These are phyloP conservation scores for Telenomus remus DNA, from an alignment of 1,140 invertebrate species.

Conservation along the genomic window DNA sequence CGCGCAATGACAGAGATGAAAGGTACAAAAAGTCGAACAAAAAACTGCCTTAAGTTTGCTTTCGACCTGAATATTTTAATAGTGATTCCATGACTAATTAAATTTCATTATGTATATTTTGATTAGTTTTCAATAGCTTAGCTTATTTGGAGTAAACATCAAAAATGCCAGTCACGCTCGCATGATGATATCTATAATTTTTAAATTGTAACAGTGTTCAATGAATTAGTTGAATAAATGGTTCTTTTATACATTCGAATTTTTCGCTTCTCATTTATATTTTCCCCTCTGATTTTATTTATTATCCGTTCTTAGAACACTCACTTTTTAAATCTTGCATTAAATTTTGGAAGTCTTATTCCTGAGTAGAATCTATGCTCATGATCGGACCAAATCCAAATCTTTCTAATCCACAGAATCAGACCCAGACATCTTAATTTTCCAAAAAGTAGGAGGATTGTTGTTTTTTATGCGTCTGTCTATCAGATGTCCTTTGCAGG, in stretches of 20 bases:
- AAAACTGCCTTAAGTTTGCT: conserved; percentile 29
- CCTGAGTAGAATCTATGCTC: neutral
- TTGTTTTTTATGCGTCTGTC: conserved; percentile 38
- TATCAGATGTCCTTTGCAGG: conserved; percentile 41
- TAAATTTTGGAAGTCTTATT: neutral
- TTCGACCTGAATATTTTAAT: conserved; percentile 34
- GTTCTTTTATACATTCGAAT: no score
- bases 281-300: no score
- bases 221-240: no score
- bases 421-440: conserved; percentile 46
- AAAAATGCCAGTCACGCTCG: no score
- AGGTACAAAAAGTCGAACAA: conserved; percentile 25
- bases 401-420: conserved; percentile 14
- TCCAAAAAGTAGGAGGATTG: conserved; percentile 27
- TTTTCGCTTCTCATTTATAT: no score
- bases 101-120: conserved; percentile 11
- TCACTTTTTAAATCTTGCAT: neutral
- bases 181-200: no score
- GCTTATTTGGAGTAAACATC: no score
- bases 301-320: no score
- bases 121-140: conserved; percentile 28
- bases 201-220: no score
- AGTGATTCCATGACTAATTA: conserved; percentile 31
- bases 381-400: conserved; percentile 2
- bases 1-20: conserved; percentile 38